Evolutionary conservation across 2,888 invertebrate genomes (phyloP), one percentile per base, ranked within the genome.

Genomic region (Drosophila mayaguana): DNA sequence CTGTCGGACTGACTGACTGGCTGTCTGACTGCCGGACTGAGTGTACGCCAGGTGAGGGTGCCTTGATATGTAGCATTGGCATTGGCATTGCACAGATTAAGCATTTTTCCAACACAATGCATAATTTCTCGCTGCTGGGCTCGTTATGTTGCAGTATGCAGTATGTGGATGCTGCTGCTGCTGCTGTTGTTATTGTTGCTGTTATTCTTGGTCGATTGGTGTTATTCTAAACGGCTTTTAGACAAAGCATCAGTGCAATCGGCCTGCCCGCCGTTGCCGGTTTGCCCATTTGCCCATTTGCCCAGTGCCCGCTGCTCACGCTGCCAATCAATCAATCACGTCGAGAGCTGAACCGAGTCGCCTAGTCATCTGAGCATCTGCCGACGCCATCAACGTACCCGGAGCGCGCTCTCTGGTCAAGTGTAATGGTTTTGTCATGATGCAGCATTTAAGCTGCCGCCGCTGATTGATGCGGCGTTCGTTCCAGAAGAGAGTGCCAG

Each of bases 401-500:
- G 64, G 46, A 69, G 65, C 50, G 62, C 60, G 54, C 65, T 64
- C 76, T 72, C 80, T 84, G 84, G 83, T 86, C 91, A 90, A 90
- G 90, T 89, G 90, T 82, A 90, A 84, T 82, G 90, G 92, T 90
- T 91, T 90, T 88, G 89, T 91, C 92, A 91, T 91, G 91, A 91
- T 91, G 90, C 90, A 87, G 91, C 91, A 91, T 89, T 91, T 91
- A 91, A 90, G 76, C 75, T 81, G 80, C 88, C 83, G 81, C 80
- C 73, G 75, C 73, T 83, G 83, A 83, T 83, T 85, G 84, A 87
- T 85, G 88, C 84, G 62, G 70, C 81, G 67, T 76, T 65, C 76
- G 70, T 85, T 79, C 75, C 68, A 76, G 66, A 71, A 70, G 61
- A 72, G 72, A 88, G 80, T 89, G 83, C 78, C 71, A 80, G 81